phyloP scores from a whole-genome alignment of 23 tunicate species.

The Aplidium turbinatum region DNA sequence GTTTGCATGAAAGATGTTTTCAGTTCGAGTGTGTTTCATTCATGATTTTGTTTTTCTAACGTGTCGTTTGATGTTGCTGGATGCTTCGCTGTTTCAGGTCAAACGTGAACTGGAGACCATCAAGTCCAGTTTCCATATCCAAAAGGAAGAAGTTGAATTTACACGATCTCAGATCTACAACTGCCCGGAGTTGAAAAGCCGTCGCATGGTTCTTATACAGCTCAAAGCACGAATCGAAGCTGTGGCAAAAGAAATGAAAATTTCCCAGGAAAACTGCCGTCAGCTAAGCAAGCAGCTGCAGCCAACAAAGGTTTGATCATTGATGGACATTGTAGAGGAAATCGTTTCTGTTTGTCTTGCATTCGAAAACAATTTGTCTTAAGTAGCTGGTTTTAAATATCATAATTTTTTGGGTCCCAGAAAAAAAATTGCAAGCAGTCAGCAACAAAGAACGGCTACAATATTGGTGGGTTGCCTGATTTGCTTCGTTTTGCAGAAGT shows the following conservation, averaged over 20 bases:
- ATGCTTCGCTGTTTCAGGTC: background rate
- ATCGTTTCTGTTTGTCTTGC: constrained; percentile 4
- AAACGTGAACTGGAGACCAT: background rate
- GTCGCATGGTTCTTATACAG: background rate
- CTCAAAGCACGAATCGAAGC: background rate
- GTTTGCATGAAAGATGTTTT: no score
- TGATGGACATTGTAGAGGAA: no score
- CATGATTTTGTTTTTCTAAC: no score
- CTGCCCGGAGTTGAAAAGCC: constrained; percentile 5
- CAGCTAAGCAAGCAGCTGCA: background rate
- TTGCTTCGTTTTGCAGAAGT: no score
- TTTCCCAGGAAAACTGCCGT: background rate
- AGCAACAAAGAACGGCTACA: no score
- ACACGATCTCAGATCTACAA: constrained; percentile 1
- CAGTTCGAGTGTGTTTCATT: no score
- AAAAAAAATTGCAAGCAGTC: no score
- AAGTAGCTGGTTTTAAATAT: no score
- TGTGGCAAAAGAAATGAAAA: background rate
- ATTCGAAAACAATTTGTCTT: background rate
- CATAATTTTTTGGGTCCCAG: no score
- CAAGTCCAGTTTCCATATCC: constrained; percentile 2
- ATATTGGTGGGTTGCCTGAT: no score
- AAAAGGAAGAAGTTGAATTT: background rate
- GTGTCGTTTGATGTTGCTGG: no score
- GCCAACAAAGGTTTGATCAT: no score